phyloP scores from a whole-genome alignment of 2,888 invertebrate species.

The Ectobius pallidus region DNA sequence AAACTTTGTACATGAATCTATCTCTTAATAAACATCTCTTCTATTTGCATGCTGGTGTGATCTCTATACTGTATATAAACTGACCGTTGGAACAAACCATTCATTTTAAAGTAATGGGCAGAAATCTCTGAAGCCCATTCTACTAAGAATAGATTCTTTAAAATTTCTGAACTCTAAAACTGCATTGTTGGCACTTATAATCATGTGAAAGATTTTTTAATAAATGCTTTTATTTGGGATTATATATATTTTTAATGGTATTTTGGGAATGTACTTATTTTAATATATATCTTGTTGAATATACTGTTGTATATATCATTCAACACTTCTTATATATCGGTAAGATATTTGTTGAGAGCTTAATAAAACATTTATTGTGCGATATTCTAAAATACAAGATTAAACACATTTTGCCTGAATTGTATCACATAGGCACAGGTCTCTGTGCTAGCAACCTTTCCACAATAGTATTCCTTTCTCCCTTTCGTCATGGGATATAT shows the following conservation, averaged over 20 bases:
- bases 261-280: background rate
- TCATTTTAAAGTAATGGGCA: too few relatives aligned
- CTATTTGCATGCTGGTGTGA: too few relatives aligned
- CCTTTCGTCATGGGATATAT: background rate
- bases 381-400: background rate
- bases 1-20: too few relatives aligned
- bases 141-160: background rate
- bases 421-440: background rate
- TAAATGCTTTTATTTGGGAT: background rate
- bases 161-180: background rate
- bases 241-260: background rate
- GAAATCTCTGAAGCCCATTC: background rate
- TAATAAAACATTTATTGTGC: background rate
- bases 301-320: background rate
- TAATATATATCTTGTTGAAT: background rate
- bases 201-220: background rate
- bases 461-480: background rate
- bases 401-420: background rate
- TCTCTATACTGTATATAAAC: too few relatives aligned
- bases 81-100: too few relatives aligned
- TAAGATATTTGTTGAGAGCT: background rate
- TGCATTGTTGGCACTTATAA: constrained; percentile 2
- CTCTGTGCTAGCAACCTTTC: background rate
- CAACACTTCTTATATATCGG: background rate
- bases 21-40: too few relatives aligned